Evolutionary conservation across 2,888 invertebrate genomes (phyloP), one percentile per base, ranked within the genome.

Genomic region (Ligdia adustata): DNA sequence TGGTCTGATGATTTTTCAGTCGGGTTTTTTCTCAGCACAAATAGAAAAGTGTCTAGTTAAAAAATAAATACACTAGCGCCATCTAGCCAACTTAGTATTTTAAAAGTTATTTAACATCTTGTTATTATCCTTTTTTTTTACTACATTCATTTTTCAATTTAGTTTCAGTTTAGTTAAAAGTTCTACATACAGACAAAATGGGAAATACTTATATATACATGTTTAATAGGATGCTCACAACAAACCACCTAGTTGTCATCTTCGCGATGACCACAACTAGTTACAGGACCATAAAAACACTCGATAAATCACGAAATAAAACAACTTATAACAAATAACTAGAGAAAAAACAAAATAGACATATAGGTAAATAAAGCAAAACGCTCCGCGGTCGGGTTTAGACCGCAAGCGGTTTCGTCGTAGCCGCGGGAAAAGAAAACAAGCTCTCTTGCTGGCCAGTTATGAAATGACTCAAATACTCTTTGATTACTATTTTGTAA

Each of bases 271-370:
- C 24, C 57, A 49, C 54, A 27, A 7, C 70, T 73, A 65, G 72
- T 76, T 70, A 72, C 41, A 13, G 32, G 28, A 44, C 58, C 55
- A 60, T 70, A 68, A 73, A 79, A 72, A 59, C 59, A 57, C 57
- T 54, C 3, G 71, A 70, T 64, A 66, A 69, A 71, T 66, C 64
- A 60, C 64, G 64, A 65, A 69, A 73, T 82, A 84, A 82, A 82
- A 73, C 69, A 72, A 63, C 64, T 52, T 55, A 66, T 83, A 82
- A 85, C 78, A 63, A n/a, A 83, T 79, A 58, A 48, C 67, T 70
- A 71, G 69, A 66, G 45, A 60, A 16, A 29, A 41, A 33, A 33
- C 16, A 40, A 33, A 9, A 9, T 28, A 29, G 31, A 31, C 35
- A 33, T 34, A 28, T 34, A 33, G 9, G 12, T 27, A 29, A 37